Evolutionary conservation across 2,113 vertebrate species (phyloP), one percentile per base, ranked within the genome.

Genomic region (Scortum barcoo): DNA sequence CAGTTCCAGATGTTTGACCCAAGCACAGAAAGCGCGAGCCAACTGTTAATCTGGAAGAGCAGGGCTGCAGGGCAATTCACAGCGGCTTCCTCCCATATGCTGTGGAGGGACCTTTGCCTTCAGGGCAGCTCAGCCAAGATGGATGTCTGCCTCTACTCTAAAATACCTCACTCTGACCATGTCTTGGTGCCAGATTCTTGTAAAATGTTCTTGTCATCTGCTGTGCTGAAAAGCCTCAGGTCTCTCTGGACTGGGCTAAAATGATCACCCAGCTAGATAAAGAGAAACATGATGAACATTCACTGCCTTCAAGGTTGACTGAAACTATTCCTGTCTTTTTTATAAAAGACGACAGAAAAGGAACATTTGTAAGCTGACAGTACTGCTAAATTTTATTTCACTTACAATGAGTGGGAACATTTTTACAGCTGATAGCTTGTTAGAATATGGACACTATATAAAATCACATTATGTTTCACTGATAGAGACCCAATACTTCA

Each of bases 1-100:
- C 30, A 78, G 50, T 70, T 89, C 83, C 85, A 91, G 85, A 86
- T 91, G 82, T 85, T 76, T 84, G 22, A 75, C 40, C 66, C 33
- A 20, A 48, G 79, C 57, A 46, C 42, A 74, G 46, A 26, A 69
- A 63, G 56, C 70, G 46, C 0, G 11, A 57, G 46, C 76, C 74
- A 88, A 89, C 80, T 84, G 82, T 79, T 78, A 50, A 80, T 71
- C 60, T 69, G 48, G 56, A 67, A 71, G 75, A 58, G 44, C 62
- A 26, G 30, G 20, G 56, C 70, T 2, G n/a, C 2, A 1, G 69
- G 81, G 67, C 58, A 69, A 54, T 63, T 48, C 30, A 54, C 71
- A 30, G 38, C 7, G 2, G 38, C 54, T 58, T 56, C n/a, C 72
- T 73, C 26, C 84, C 63, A 86, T 81, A 76, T 87, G 87, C 10